Percentiles rank a stretch among this genome's conserved stretches.
phyloP scores from a whole-genome alignment of 2,888 invertebrate genomes.

The Pseudococcus longispinus region DNA sequence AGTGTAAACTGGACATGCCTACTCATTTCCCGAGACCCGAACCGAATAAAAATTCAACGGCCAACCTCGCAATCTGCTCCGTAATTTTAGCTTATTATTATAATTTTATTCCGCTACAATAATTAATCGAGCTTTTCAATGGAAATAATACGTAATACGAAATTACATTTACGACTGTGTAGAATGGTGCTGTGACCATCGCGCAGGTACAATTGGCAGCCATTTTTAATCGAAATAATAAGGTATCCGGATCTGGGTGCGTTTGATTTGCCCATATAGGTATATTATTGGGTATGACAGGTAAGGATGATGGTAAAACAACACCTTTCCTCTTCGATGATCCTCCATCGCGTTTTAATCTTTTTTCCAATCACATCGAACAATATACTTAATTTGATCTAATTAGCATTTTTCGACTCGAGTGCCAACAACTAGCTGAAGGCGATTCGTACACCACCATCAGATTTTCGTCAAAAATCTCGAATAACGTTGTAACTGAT shows the following conservation, averaged over 20 bases:
- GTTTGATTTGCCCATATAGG: background rate
- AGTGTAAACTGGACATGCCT: conserved; percentile 53
- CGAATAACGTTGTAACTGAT: too few species aligned
- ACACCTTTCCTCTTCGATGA: background rate
- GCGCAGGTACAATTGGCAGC: background rate
- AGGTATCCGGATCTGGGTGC: background rate
- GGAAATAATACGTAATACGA: conserved; percentile 19
- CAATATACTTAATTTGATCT: background rate
- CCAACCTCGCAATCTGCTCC: conserved; percentile 23
- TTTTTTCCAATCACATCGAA: background rate
- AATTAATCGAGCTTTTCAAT: conserved; percentile 42
- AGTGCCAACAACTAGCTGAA: background rate
- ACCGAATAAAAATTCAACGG: conserved; percentile 39
- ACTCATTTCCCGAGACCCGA: conserved; percentile 39
- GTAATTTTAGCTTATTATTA: conserved; percentile 51
- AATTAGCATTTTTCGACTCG: background rate
- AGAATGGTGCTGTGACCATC: background rate
- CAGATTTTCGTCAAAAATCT: too few species aligned
- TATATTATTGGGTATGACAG: background rate
- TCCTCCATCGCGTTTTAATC: background rate
- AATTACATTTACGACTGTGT: background rate
- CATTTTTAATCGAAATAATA: background rate
- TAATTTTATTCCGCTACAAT: conserved; percentile 47
- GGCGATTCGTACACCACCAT: too few species aligned
- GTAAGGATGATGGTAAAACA: background rate